Evolutionary conservation across 2,113 vertebrate genomes (phyloP), one percentile per base, ranked within the genome.

Genomic region (Tinamus guttatus): DNA sequence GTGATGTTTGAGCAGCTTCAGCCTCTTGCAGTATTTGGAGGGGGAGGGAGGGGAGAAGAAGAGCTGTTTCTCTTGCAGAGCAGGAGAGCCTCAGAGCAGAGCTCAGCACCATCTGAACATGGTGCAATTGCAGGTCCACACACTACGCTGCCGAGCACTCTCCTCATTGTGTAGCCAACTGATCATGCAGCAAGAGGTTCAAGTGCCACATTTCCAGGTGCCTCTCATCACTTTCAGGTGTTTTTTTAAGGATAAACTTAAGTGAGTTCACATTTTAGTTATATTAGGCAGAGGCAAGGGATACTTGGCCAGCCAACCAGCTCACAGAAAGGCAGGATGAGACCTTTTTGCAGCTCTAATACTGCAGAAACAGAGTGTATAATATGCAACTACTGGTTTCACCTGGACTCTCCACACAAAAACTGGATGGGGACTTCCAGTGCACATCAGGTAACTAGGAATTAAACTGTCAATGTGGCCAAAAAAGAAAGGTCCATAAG

Each of bases 341-440:
- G 28, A 84, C 32, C 52, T 75, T 56, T 30, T 4, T 43, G 28
- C 45, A 22, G 27, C 63, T 59, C 49, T 7, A 27, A 28, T 51
- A 64, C 68, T 76, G 51, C 77, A 73, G 58, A 70, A 47, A 25
- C 25, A 78, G 56, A 71, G 38, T 9, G 28, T 15, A 11, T 8
- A 52, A 45, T 2, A 4, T 8, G 54, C 16, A 22, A 41, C 38
- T 40, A 20, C n/a, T 22, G 12, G 67, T 3, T 20, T 52, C n/a
- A 47, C 16, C 49, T 8, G 24, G 5, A 59, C 6, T 6, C 8
- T 5, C 1, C 28, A 0, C 6, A 2, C 24, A 20, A n/a, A 88
- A 67, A 73, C 71, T 22, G n/a, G 0, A 6, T 2, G 27, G 58
- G 56, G 40, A 19, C 20, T 27, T 62, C 60, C 24, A 32, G 19